Evolutionary conservation across 2,113 vertebrate genomes (phyloP), one percentile per base, ranked within the genome.

Genomic region (Amphiprion percula): DNA sequence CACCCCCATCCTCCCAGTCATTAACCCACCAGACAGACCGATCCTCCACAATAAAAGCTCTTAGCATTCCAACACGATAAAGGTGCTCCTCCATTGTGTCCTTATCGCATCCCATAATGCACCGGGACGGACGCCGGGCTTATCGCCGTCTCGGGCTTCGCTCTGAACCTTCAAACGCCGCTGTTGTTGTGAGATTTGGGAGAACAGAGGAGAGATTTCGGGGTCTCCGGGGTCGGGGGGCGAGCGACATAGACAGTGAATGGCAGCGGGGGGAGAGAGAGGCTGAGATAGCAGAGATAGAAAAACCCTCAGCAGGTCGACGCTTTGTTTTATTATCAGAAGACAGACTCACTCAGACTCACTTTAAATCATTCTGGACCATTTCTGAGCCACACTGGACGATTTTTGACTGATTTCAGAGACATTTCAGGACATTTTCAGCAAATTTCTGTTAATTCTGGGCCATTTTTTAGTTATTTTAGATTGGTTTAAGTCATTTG

Each of bases 71-170:
- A 83, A 88, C 86, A 84, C 4, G 84, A 90, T 87, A 87, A 88
- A 83, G 60, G 71, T 47, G 73, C 75, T 68, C 62, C 66, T 63
- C 73, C 74, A 89, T 90, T 91, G 87, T 91, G 80, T 87, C 62
- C 78, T 90, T 91, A 91, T 89, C 90, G 58, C 3, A 10, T 83
- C 90, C 85, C 80, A 90, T 87, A 86, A 90, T 88, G 87, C 88
- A 88, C 70, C 71, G 82, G 84, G 26, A 26, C 26, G 26, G 26
- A 87, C 83, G 64, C 70, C 1, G 49, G 21, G 79, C 84, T 90
- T 88, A 91, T 91, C 90, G 24, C 82, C 0, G 83, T 88, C 79
- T 74, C 77, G 74, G 81, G 83, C 72, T 65, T 75, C 70, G 0
- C 80, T 79, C 50, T 44, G 10, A 83, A 74, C 39, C 60, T 3